phyloP scores from a whole-genome alignment of 2,797 vertebrate species.

The Trematocara caparti region DNA sequence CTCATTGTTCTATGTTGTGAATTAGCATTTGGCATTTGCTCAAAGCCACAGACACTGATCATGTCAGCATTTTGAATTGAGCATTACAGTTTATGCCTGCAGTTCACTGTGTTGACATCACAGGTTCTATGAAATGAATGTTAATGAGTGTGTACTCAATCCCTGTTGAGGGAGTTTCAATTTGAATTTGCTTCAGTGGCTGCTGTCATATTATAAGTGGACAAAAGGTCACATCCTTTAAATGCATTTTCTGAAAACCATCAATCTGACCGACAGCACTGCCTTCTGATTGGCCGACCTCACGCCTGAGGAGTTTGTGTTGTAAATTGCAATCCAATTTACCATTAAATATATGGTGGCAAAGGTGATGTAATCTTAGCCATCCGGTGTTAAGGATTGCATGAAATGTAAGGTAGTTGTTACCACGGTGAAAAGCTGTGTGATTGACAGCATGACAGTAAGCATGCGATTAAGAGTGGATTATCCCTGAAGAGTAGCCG shows the following conservation, averaged over 20 bases:
- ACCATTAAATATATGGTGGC: not conserved
- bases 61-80: not conserved
- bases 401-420: not conserved
- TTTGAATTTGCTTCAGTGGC: not conserved
- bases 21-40: not conserved
- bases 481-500: constrained; percentile 23
- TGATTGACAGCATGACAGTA: constrained; percentile 38
- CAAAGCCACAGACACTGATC: not conserved
- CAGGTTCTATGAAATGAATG: not conserved
- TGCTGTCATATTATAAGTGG: not conserved
- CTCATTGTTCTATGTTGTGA: not conserved
- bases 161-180: not conserved
- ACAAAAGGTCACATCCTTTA: not conserved
- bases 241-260: not conserved
- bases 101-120: not conserved
- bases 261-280: not conserved
- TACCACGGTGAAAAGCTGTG: constrained; percentile 19
- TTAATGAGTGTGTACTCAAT: not conserved
- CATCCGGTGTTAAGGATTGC: constrained; percentile 1
- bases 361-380: not conserved
- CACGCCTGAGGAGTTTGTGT: not conserved
- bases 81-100: not conserved
- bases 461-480: constrained; percentile 30
- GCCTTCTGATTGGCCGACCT: not conserved
- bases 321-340: not conserved